Base-by-base conservation (phyloP, 2,113 vertebrate genomes). In the Carlito syrichta region DNA sequence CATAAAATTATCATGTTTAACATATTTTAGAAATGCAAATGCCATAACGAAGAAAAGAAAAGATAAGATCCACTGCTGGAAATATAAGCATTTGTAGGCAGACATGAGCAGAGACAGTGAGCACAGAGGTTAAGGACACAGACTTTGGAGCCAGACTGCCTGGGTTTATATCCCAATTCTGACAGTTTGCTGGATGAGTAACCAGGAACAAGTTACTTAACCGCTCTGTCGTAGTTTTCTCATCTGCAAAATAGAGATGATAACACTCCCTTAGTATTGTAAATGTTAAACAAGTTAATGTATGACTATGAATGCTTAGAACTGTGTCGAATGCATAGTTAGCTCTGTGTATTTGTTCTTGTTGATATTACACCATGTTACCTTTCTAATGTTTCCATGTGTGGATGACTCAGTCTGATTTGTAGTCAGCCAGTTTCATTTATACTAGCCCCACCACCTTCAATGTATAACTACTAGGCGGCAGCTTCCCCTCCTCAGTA, bases 21-120 rank as follows among this genome's bases (percentile, higher is more conserved):
- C n/a, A 30, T 86, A 81, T 91, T 96, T 86, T 66, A 73, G 48
- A 91, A 96, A 92, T 97, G n/a, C 66, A 76, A 69, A 40, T 91
- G 9, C 27, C 73, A 5, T 78, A 79, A 52, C 60, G 52, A 43
- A 82, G 76, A 88, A 27, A 77, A 63, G 56, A 71, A 60, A 84
- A 90, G 48, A n/a, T 19, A 71, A 73, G 73, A 11, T 30, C n/a
- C 3, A 50, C 38, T 63, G 6, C 54, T 22, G 38, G 45, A 48
- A 35, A 45, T 17, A 58, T 2, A 63, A 48, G 38, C 82, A 63
- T 50, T 93, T 19, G 22, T 71, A 62, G 27, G 32, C 32, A 87
- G n/a, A 58, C 32, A 3, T 20, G 62, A 52, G 52, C 69, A 69
- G 74, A 92, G 35, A 14, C 71, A 32, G 32, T 35, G 14, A 52